Base-by-base conservation (phyloP, 2,888 invertebrate species). In the Muschampia plurimacula region DNA sequence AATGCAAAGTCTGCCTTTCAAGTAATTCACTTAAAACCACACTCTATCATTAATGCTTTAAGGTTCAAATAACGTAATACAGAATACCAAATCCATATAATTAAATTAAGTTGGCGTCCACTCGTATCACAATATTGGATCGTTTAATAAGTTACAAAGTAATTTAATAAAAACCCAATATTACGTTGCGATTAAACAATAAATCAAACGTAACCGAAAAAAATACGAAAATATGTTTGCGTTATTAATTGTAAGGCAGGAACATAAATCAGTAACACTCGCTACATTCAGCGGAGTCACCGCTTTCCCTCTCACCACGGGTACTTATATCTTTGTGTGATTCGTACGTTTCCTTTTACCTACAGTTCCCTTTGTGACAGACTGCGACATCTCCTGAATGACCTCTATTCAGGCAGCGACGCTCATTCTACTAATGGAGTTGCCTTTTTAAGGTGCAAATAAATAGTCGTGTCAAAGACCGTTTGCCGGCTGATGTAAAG, bases 351-450 rank as follows among this genome's bases (percentile, higher is more conserved):
- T 77, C 80, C 80, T 82, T 80, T 80, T 79, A 79, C 80, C 79
- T 78, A 65, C 78, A 77, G 77, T 77, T 80, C 83, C 80, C 82
- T 85, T 80, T 82, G 86, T 85, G 87, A 86, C 88, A 86, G 86
- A 82, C 86, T 65, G 65, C 65, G 86, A 86, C 87, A 84, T 87
- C 85, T 85, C 78, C 78, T 88, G 89, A 92, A 91, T 90, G 89
- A 88, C 88, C 89, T 86, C 85, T 84, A 89, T 92, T 91, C 91
- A 89, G 85, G 82, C 82, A 82, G 81, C 83, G 83, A 81, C 84
- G 85, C 84, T 92, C 93, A 92, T 92, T 92, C 86, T 84, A 79
- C 91, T 93, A 93, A 93, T 93, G 93, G 93, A 89, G 87, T 88
- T 87, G 90, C 89, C 89, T 91, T 91, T 90, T 91, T 83, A 86